Base-by-base conservation (phyloP, 2,888 invertebrate genomes). In the Nephrotoma appendiculata region DNA sequence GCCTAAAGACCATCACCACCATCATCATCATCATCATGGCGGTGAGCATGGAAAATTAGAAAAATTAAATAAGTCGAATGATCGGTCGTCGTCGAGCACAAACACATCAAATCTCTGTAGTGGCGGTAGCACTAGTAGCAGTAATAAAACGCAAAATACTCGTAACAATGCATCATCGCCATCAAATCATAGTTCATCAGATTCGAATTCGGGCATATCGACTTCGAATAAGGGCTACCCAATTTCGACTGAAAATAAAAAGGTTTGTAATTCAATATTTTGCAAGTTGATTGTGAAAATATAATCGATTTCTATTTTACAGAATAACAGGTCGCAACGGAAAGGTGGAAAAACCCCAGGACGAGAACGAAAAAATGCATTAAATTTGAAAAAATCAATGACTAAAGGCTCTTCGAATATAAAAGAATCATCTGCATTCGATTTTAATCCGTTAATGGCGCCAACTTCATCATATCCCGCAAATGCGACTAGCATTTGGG, bases 281-380 rank as follows among this genome's bases (percentile, higher is more conserved):
- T 52, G 5, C 15, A 5, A 15, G 71, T 31, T 83, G 11, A 83
- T 7, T 85, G 19, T 19, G 44, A 44, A 19, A 43, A 43, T 52
- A 11, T 31, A 48, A 31, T 15, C 48, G 19, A 31, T 86, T 31
- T 86, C 5, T 41, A 12, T 85, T 84, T 9, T 41, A n/a, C 41
- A 86, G 86, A 86, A 42, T 42, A 52, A 86, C 42, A 41, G 86
- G 9, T 52, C 87, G 83, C 86, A 87, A 71, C 87, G 90, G 85
- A 92, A 91, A 87, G 88, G 90, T 87, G 92, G 91, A 2, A 92
- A 92, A 87, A 91, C 92, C 0, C 91, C 92, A 0, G 92, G 92
- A 0, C 89, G 92, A 0, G 92, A 92, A 88, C 89, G 92, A 0
- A 91, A 90, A 86, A 52, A 90, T 9, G 89, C 88, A n/a, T 52